phyloP scores from a whole-genome alignment of 2,888 invertebrate genomes.

The Strigamia transsilvanica region DNA sequence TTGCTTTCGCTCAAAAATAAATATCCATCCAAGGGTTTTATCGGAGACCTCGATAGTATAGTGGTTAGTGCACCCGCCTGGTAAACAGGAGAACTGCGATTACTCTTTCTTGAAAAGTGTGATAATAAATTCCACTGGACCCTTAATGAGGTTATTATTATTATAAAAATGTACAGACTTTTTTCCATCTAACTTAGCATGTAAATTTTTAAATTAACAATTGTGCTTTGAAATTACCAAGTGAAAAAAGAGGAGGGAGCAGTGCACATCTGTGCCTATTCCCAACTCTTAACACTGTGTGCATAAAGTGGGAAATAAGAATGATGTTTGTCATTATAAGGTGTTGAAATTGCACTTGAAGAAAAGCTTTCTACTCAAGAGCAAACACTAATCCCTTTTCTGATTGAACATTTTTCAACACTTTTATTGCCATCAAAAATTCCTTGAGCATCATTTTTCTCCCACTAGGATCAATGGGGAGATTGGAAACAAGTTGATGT shows the following conservation, averaged over 20 bases:
- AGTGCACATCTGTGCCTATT: conserved; percentile 40
- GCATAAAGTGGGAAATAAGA: conserved; percentile 1
- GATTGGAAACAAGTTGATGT: conserved; percentile 20
- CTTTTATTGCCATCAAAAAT: neutral
- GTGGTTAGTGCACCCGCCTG: no score
- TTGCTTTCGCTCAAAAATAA: no score
- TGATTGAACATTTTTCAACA: conserved; percentile 37
- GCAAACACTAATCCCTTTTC: conserved; percentile 20
- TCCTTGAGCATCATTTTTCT: neutral
- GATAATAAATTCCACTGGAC: neutral
- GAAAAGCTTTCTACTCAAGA: neutral
- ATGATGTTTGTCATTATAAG: conserved; percentile 31
- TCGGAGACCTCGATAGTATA: no score
- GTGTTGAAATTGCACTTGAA: conserved; percentile 42
- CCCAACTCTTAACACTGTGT: conserved; percentile 22
- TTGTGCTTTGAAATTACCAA: conserved; percentile 14
- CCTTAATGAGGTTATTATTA: neutral
- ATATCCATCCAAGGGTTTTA: no score
- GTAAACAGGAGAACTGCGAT: neutral
- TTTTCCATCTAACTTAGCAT: neutral
- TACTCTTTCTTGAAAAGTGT: neutral
- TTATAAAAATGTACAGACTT: neutral
- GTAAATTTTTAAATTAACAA: conserved; percentile 29
- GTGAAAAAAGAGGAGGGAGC: neutral
- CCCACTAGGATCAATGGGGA: neutral